Evolutionary conservation across 1,140 invertebrate genomes (phyloP).

Genomic region (Ladona fulva): DNA sequence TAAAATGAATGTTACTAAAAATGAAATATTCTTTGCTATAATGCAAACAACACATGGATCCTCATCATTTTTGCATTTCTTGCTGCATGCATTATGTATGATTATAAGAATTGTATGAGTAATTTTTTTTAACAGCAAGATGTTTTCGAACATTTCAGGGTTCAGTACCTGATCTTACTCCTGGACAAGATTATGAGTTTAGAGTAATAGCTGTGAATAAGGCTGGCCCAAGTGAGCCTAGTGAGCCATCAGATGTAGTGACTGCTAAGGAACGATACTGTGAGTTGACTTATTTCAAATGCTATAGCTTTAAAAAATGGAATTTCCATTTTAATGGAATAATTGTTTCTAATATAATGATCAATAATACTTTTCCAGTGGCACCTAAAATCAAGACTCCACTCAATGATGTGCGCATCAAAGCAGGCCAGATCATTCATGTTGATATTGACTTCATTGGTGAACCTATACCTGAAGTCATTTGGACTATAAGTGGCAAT

Average conservation of each 20-base stretch:
- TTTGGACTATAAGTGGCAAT: slow-evolving; percentile 71
- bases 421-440: slow-evolving; percentile 86
- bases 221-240: slow-evolving; percentile 90
- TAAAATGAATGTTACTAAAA: too few relatives aligned
- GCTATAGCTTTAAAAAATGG: neutral
- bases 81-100: too few relatives aligned
- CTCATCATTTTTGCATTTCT: too few relatives aligned
- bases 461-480: slow-evolving; percentile 76
- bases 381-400: slow-evolving; percentile 89
- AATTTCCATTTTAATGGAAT: neutral
- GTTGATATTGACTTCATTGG: slow-evolving; percentile 89
- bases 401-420: slow-evolving; percentile 75
- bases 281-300: slow-evolving; percentile 36
- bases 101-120: too few relatives aligned
- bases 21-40: too few relatives aligned
- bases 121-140: too few relatives aligned
- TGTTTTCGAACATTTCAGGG: slow-evolving; percentile 34
- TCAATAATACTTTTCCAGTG: slow-evolving; percentile 46
- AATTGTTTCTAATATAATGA: slow-evolving; percentile 13
- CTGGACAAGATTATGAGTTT: slow-evolving; percentile 96
- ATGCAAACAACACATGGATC: too few relatives aligned
- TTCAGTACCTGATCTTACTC: slow-evolving; percentile 77
- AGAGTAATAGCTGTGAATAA: slow-evolving; percentile 90
- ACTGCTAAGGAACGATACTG: slow-evolving; percentile 74
- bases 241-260: slow-evolving; percentile 82